Base-by-base conservation (phyloP, 2,797 vertebrate genomes). In the Pipistrellus pygmaeus region DNA sequence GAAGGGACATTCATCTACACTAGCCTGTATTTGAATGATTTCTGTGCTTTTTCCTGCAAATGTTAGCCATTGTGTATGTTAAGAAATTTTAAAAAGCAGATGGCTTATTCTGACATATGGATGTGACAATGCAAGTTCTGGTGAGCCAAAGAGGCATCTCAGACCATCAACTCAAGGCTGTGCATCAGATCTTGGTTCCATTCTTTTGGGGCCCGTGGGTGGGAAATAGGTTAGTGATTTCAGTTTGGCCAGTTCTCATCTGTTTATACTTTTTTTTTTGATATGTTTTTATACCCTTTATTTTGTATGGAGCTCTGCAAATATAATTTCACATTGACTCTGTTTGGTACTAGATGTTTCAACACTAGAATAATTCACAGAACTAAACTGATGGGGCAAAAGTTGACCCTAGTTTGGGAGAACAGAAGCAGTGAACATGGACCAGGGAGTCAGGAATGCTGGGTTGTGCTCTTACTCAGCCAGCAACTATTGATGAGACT, bases 101-200 rank as follows among this genome's bases (percentile, higher is more conserved):
- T 46, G 48, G 13, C 30, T 68, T 60, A 7, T 72, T 66, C 35
- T 77, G 27, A 35, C 9, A 44, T 27, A 4, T 30, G 41, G 41
- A 78, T 89, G 21, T 82, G 89, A 89, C 14, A 46, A 8, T 30
- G 75, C 7, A 82, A 72, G 48, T 95, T 93, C 69, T 77, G 25
- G 6, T 68, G 55, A 77, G 55, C 32, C 23, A 1, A 8, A 64
- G 35, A 64, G 44, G 17, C 23, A 76, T 27, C 35, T 81, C 5
- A 21, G 51, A 89, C 44, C 9, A 51, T 53, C 85, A 87, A 12
- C n/a, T 69, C 69, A 62, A 85, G 25, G 55, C 32, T 30, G 41
- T 18, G 9, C 4, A 8, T 35, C 60, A 41, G 8, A n/a, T 69
- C 11, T 35, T 71, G 75, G 46, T 25, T 80, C 30, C 46, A 48